phyloP scores from a whole-genome alignment of 2,797 vertebrate genomes.

The Takifugu ocellatus region DNA sequence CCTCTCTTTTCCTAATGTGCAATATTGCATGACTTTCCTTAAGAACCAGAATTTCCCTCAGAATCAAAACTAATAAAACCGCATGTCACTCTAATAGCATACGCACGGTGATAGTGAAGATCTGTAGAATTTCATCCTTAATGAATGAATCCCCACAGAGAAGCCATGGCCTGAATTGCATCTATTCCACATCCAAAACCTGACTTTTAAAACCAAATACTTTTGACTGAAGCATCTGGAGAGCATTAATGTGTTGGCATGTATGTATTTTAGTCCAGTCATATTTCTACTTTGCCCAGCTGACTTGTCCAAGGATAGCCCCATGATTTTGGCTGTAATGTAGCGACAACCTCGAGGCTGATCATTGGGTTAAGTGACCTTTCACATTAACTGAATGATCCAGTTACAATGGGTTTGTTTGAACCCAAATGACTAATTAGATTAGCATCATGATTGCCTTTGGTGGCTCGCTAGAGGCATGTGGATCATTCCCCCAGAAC shows the following conservation, averaged over 20 bases:
- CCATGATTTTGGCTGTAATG: slow-evolving; percentile 55
- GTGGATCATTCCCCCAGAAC: slow-evolving; percentile 36
- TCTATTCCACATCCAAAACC: slow-evolving; percentile 52
- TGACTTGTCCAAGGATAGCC: slow-evolving; percentile 44
- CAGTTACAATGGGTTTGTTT: slow-evolving; percentile 72
- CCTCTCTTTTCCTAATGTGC: slow-evolving; percentile 51
- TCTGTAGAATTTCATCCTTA: slow-evolving; percentile 27
- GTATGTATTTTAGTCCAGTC: slow-evolving; percentile 25
- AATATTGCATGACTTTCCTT: slow-evolving; percentile 46
- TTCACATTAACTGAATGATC: slow-evolving; percentile 77
- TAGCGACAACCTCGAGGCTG: slow-evolving; percentile 61
- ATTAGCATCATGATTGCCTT: slow-evolving; percentile 67
- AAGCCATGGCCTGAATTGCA: slow-evolving; percentile 37
- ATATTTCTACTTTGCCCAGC: slow-evolving; percentile 42
- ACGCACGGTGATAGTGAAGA: slow-evolving; percentile 2
- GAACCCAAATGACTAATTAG: slow-evolving; percentile 75
- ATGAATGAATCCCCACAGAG: slow-evolving; percentile 66
- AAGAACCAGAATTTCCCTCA: slow-evolving; percentile 50
- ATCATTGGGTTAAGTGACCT: slow-evolving; percentile 74
- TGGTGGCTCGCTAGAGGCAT: slow-evolving; percentile 56
- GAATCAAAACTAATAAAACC: slow-evolving; percentile 56
- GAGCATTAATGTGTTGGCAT: slow-evolving; percentile 9
- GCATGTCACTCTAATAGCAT: slow-evolving; percentile 48
- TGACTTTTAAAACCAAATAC: slow-evolving; percentile 50
- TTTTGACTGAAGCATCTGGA: slow-evolving; percentile 29